Conservation (phyloP, 2,113 vertebrate genomes). For the Sprattus sprattus region DNA sequence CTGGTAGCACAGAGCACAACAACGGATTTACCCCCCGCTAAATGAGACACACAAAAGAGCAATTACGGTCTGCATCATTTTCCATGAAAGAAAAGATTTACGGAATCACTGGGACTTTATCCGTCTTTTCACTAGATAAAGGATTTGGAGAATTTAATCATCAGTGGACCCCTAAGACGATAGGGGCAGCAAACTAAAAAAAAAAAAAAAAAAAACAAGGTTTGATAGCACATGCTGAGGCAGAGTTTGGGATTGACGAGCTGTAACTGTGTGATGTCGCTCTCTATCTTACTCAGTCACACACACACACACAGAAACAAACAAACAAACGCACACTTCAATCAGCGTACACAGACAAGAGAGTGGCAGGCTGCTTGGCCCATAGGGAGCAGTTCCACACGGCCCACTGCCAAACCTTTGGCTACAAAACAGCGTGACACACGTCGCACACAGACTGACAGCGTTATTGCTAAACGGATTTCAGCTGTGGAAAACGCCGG, state of each 20-base stretch:
- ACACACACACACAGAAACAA: neutral
- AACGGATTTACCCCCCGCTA: neutral
- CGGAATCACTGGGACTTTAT: neutral
- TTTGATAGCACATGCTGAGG: neutral
- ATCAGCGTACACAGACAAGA: neutral
- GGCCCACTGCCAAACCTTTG: slow-evolving; percentile 43
- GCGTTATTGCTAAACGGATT: slow-evolving; percentile 56
- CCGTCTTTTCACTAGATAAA: neutral
- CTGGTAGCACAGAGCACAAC: neutral
- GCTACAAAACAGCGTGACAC: slow-evolving; percentile 20
- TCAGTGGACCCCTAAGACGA: neutral
- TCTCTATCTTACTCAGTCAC: neutral
- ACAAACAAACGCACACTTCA: neutral
- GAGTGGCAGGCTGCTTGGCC: neutral
- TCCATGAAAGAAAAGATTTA: neutral
- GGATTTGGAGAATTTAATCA: neutral
- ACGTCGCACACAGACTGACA: slow-evolving; percentile 38
- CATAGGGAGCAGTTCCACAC: slow-evolving; percentile 19
- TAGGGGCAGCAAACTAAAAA: neutral
- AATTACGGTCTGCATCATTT: slow-evolving; percentile 2
- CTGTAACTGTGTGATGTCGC: neutral
- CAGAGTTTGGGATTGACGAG: neutral
- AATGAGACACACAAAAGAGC: slow-evolving; percentile 4
- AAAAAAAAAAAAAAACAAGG: neutral
- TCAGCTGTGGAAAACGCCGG: slow-evolving; percentile 52